These are phyloP conservation scores for Calyptommatus sinebrachiatus DNA, from an alignment of 2,113 vertebrate species.

Conservation along the genomic window DNA sequence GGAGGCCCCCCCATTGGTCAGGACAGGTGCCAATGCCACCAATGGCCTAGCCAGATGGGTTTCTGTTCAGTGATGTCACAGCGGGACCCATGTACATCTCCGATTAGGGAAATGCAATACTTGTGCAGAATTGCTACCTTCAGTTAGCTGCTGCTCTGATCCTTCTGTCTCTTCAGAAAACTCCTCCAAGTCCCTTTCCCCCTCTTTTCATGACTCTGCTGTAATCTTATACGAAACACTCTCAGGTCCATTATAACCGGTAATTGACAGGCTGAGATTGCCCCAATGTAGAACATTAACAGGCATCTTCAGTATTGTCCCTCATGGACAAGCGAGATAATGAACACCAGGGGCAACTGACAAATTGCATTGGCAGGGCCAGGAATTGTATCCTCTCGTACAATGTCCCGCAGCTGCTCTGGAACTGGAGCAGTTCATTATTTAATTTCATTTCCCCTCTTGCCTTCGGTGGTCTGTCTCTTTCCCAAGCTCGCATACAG, in stretches of 20 bases:
- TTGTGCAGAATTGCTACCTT: constrained; percentile 1
- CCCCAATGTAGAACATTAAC: accelerated
- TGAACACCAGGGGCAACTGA: neutral
- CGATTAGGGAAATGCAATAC: neutral
- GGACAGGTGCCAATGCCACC: too few relatives aligned
- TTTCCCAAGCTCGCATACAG: too few relatives aligned
- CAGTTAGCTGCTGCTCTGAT: constrained; percentile 14
- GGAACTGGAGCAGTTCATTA: neutral
- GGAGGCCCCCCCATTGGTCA: too few relatives aligned
- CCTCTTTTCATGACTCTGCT: neutral
- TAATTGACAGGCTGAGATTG: constrained; percentile 14
- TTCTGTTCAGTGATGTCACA: too few relatives aligned
- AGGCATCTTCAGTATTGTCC: neutral
- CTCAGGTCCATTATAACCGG: neutral
- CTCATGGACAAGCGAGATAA: neutral
- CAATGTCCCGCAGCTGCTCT: neutral
- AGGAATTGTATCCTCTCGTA: neutral
- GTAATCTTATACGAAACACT: constrained; percentile 7
- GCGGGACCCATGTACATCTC: too few relatives aligned
- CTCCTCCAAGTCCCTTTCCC: neutral
- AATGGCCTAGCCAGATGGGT: too few relatives aligned
- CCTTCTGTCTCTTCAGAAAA: constrained; percentile 4
- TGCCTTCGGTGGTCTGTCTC: neutral
- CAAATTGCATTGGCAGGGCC: neutral
- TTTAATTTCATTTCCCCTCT: neutral